phyloP scores from a whole-genome alignment of 2,888 invertebrate species.

The Cyclophora punctaria region DNA sequence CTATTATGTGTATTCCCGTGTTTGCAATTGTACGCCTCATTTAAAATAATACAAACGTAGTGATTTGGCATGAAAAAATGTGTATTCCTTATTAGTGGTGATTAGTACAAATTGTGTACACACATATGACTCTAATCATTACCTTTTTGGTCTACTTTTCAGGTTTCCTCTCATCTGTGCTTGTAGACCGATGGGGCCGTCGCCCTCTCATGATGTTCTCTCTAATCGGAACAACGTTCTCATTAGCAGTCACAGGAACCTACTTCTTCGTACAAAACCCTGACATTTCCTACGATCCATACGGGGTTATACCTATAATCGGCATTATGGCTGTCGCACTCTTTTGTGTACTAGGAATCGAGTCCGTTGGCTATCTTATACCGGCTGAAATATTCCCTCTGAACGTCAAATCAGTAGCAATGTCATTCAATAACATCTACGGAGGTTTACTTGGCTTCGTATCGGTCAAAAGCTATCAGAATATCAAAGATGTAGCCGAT shows the following conservation, averaged over 20 bases:
- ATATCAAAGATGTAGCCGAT: conserved; percentile 55
- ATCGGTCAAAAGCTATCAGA: conserved; percentile 64
- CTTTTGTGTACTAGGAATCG: conserved; percentile 53
- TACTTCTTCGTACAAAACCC: conserved; percentile 49
- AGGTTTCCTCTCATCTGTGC: conserved; percentile 47
- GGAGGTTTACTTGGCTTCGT: conserved; percentile 54
- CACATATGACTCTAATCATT: too few species aligned
- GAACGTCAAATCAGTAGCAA: conserved; percentile 70
- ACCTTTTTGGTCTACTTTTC: conserved; percentile 17
- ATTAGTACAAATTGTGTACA: too few species aligned
- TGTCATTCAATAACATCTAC: conserved; percentile 60
- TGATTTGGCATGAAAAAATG: too few species aligned
- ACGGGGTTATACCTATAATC: conserved; percentile 49
- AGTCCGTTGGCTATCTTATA: conserved; percentile 57
- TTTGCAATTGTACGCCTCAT: too few species aligned
- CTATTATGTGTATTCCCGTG: too few species aligned
- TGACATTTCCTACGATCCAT: conserved; percentile 19
- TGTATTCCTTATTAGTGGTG: too few species aligned
- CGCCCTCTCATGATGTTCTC: conserved; percentile 61
- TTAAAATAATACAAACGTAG: too few species aligned
- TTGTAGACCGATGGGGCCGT: conserved; percentile 57
- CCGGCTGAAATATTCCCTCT: conserved; percentile 74
- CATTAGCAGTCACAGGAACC: conserved; percentile 32
- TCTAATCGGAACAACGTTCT: conserved; percentile 38
- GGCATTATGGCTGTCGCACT: conserved; percentile 48